These are phyloP conservation scores for Perca schrenkii DNA, from an alignment of 2,113 vertebrate genomes.

Conservation along the genomic window DNA sequence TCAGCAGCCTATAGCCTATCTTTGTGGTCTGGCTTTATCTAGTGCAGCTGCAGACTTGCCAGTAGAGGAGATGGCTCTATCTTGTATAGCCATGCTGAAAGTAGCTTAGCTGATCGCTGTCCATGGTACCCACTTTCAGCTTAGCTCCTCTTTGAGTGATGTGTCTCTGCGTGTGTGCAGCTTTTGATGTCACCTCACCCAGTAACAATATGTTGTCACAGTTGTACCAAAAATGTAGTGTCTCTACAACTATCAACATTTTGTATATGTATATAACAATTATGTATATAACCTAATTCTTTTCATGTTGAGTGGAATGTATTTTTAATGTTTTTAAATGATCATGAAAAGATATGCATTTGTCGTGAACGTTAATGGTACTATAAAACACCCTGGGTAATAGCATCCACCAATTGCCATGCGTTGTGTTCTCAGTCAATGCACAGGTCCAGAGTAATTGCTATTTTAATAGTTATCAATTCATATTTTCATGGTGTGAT, in stretches of 20 bases:
- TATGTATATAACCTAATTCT: not conserved
- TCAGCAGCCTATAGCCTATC: slow-evolving; percentile 45
- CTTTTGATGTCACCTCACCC: not conserved
- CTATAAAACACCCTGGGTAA: slow-evolving; percentile 24
- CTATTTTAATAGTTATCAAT: slow-evolving; percentile 26
- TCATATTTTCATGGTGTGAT: not conserved
- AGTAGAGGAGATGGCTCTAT: slow-evolving; percentile 59
- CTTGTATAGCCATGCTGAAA: slow-evolving; percentile 53
- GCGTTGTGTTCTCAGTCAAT: not conserved
- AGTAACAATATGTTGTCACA: not conserved
- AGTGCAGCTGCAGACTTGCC: slow-evolving; percentile 34
- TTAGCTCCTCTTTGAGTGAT: slow-evolving; percentile 26
- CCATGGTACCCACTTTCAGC: slow-evolving; percentile 43
- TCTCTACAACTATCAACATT: not conserved
- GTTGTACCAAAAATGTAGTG: not conserved
- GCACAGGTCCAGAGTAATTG: not conserved
- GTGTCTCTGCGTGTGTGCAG: slow-evolving; percentile 3
- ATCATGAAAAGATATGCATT: slow-evolving; percentile 21
- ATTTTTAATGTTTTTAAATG: not conserved
- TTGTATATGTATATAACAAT: not conserved
- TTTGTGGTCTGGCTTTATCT: slow-evolving; percentile 57
- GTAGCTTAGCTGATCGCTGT: slow-evolving; percentile 60
- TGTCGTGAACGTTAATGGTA: slow-evolving; percentile 35
- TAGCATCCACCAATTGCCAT: slow-evolving; percentile 4
- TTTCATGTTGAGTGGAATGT: not conserved